Percentiles rank a stretch among this genome's conserved stretches.
Conservation (phyloP, 2,888 invertebrate species). For the Nymphalis urticae region DNA sequence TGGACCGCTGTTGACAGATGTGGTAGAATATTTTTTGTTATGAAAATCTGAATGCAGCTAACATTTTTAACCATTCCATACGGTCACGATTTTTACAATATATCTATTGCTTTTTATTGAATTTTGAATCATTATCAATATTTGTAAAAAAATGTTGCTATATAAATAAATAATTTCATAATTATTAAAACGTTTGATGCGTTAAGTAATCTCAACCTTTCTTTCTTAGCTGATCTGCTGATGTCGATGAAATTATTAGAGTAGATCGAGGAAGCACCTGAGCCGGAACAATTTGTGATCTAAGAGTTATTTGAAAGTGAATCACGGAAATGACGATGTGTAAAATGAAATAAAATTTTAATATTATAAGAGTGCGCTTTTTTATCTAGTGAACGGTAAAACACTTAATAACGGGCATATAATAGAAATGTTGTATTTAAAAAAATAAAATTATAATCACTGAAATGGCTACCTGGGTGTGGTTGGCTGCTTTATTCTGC, state of each 20-base stretch:
- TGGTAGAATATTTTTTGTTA: too few species aligned
- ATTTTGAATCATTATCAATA: too few species aligned
- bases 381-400: background rate
- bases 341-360: constrained; percentile 29
- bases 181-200: background rate
- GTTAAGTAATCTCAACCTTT: constrained; percentile 8
- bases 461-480: constrained; percentile 67
- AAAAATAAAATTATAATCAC: background rate
- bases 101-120: too few species aligned
- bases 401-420: background rate
- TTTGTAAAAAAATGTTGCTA: too few species aligned
- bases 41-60: too few species aligned
- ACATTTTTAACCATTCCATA: too few species aligned
- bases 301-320: constrained; percentile 34
- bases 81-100: too few species aligned
- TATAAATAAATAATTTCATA: background rate
- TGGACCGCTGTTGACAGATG: too few species aligned
- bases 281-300: constrained; percentile 31
- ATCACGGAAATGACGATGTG: constrained; percentile 29
- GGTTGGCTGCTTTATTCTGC: constrained; percentile 66
- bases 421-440: constrained; percentile 13
- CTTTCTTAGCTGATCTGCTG: constrained; percentile 16
- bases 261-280: constrained; percentile 27
- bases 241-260: constrained; percentile 31
- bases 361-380: constrained; percentile 4